Evolutionary conservation across 1,140 invertebrate species (phyloP).

Genomic region (Chironomus tepperi): DNA sequence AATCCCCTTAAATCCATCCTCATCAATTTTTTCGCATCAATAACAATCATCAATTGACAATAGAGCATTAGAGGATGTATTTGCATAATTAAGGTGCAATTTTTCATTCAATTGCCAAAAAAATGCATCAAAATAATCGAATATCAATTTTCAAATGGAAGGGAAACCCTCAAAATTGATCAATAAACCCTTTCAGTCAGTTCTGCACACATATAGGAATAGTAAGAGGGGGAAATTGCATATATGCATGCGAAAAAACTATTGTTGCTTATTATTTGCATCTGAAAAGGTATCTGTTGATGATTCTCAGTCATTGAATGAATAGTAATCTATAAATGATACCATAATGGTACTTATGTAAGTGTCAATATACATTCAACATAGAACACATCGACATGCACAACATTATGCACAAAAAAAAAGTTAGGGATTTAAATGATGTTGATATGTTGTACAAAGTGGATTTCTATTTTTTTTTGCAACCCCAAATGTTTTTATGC

Average conservation of each 20-base stretch:
- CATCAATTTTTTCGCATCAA: neutral
- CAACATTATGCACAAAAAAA: constrained; percentile 6
- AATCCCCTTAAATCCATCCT: constrained; percentile 1
- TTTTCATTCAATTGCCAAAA: constrained; percentile 22
- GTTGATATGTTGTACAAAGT: neutral
- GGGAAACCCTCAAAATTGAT: constrained; percentile 11
- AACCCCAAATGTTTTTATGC: neutral
- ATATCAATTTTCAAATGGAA: neutral
- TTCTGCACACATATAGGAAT: neutral
- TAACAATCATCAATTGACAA: neutral
- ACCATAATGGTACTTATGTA: constrained; percentile 18
- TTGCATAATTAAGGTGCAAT: constrained; percentile 24
- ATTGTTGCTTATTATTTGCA: neutral
- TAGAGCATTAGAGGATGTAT: neutral
- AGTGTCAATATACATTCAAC: constrained; percentile 18
- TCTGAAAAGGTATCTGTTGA: neutral
- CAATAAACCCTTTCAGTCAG: constrained; percentile 6
- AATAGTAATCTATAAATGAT: constrained; percentile 20
- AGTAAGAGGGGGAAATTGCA: neutral
- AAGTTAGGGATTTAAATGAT: too few relatives aligned
- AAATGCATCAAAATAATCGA: neutral
- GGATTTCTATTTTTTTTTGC: neutral
- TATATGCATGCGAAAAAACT: too few relatives aligned
- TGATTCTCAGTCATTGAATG: neutral
- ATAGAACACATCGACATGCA: neutral